Base-by-base conservation (phyloP, 2,797 vertebrate genomes). In the Pseudocheirus occidentalis region DNA sequence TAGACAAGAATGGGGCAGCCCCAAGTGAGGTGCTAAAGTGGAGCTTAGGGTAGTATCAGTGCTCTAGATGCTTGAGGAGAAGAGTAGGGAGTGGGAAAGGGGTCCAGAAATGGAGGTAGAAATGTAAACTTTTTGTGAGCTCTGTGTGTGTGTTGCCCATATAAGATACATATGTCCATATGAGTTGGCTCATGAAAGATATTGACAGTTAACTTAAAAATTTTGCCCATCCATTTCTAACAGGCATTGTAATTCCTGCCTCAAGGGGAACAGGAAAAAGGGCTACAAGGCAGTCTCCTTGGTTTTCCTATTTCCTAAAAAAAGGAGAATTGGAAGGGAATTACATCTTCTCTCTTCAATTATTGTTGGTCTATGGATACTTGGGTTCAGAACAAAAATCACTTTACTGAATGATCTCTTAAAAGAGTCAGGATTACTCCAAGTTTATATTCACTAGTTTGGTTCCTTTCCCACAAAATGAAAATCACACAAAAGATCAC, bases 41-140 rank as follows among this genome's bases (percentile, higher is more conserved):
- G 90, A 52, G 93, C 91, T 90, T 90, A 62, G 62, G 34, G 91
- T 1, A 59, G 52, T 29, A 90, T 16, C 40, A 93, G 95, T 53
- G 81, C 14, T 93, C 2, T 95, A 29, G 62, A 81, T 73, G 46
- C 21, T 21, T 91, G 46, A 92, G 40, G 28, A 58, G 40, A 93
- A 16, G n/a, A 46, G 6, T 6, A 62, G 91, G 93, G 94, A 54
- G 16, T 46, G 27, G 27, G 92, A 94, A 18, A 57, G 58, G 92
- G 18, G n/a, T 90, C 92, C 24, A 89, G 52, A 90, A 94, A 93
- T 40, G 46, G 5, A 95, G 40, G 56, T 52, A 52, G 46, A 59
- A 40, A 55, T 57, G 52, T 50, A 34, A 81, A 81, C 16, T 46
- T 66, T 81, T n/a, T 81, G n/a, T 9, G n/a, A 81, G 66, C 18